Conservation (phyloP, 2,113 vertebrate genomes). For the Syngnathus floridae region DNA sequence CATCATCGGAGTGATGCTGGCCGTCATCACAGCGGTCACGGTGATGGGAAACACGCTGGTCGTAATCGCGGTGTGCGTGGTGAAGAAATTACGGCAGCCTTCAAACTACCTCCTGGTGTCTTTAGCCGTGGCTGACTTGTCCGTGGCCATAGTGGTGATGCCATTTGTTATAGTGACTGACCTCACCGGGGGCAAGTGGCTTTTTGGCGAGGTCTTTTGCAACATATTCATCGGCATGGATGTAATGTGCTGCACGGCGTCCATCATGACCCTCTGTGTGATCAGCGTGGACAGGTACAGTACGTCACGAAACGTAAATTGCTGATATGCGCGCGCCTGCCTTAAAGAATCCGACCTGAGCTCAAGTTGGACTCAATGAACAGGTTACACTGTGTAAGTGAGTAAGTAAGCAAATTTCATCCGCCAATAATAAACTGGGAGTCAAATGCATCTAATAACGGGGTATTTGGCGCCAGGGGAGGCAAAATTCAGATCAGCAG, state of each 20-base stretch:
- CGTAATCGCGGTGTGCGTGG: conserved; percentile 74
- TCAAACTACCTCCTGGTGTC: conserved; percentile 78
- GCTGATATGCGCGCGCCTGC: not conserved
- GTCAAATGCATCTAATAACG: conserved; percentile 1
- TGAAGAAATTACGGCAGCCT: conserved; percentile 77
- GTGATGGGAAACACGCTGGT: conserved; percentile 77
- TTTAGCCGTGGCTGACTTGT: conserved; percentile 75
- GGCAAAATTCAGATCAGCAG: not conserved
- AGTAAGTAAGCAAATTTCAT: not conserved
- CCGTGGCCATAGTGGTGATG: conserved; percentile 75
- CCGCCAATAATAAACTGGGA: not conserved
- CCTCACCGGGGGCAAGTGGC: conserved; percentile 76
- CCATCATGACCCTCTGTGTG: conserved; percentile 77
- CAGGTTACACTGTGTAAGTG: not conserved
- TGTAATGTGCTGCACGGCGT: conserved; percentile 79
- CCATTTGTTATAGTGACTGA: conserved; percentile 77
- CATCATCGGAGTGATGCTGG: conserved; percentile 71
- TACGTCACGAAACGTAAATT: not conserved
- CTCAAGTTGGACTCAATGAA: not conserved
- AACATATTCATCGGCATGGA: conserved; percentile 79
- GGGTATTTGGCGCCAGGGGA: not conserved
- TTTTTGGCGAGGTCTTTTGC: conserved; percentile 75
- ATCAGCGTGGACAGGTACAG: conserved; percentile 77
- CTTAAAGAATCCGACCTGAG: not conserved
- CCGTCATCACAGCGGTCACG: conserved; percentile 72